phyloP scores from a whole-genome alignment of 2,888 invertebrate genomes.

The Drosophila niveifrons region DNA sequence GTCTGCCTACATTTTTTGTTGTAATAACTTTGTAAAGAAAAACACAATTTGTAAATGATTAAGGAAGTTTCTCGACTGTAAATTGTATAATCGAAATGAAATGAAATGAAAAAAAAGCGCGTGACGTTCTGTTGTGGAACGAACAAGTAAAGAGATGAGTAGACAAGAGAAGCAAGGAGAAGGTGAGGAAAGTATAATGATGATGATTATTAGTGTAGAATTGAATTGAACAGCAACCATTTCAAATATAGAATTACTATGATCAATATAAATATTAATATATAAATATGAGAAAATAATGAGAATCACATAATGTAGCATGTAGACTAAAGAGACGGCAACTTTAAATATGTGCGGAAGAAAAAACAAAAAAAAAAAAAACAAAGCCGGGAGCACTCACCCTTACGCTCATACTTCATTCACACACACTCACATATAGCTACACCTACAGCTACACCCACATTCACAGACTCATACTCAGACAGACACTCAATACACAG shows the following conservation, averaged over 20 bases:
- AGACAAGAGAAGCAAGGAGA: not conserved
- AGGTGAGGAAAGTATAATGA: constrained; percentile 7
- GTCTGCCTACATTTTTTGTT: constrained; percentile 40
- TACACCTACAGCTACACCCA: constrained; percentile 10
- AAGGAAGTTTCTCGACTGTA: constrained; percentile 51
- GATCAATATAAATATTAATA: constrained; percentile 44
- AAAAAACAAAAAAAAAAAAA: constrained; percentile 15
- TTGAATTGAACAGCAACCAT: constrained; percentile 62
- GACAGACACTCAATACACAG: constrained; percentile 10
- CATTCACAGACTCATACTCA: not conserved
- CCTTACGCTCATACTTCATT: constrained; percentile 21
- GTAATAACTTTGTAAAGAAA: constrained; percentile 50
- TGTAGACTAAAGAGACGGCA: constrained; percentile 64
- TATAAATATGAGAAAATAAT: constrained; percentile 35
- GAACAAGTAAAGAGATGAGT: not conserved
- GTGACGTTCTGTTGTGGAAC: constrained; percentile 49
- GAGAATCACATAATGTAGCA: constrained; percentile 66
- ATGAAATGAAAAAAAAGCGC: constrained; percentile 36
- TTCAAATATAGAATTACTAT: constrained; percentile 59
- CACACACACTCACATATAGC: constrained; percentile 3
- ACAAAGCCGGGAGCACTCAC: constrained; percentile 48
- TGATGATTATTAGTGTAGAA: constrained; percentile 57
- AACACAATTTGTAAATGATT: constrained; percentile 61
- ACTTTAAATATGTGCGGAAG: constrained; percentile 40
- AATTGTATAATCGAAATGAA: constrained; percentile 36